Percentiles rank a stretch among this genome's conserved stretches.
Conservation (phyloP, 92 coral and sea anemone genomes). For the Scolanthus callimorphus region DNA sequence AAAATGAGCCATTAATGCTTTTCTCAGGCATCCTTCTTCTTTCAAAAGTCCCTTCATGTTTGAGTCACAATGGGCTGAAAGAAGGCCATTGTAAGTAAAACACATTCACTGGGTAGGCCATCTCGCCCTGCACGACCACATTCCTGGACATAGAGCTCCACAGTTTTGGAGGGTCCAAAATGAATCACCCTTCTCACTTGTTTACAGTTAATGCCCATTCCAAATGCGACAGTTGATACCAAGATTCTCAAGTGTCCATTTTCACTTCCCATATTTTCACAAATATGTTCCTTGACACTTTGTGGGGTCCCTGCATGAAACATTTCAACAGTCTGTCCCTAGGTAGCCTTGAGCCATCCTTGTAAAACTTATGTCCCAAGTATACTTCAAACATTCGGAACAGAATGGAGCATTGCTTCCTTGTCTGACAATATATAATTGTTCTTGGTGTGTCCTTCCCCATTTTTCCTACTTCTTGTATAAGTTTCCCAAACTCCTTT, state of each 20-base stretch:
- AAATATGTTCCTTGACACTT: slow-evolving; percentile 45
- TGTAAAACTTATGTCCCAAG: slow-evolving; percentile 36
- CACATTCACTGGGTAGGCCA: slow-evolving; percentile 5
- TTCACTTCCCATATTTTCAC: slow-evolving; percentile 29
- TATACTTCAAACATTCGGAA: slow-evolving; percentile 54
- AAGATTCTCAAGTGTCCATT: slow-evolving; percentile 42
- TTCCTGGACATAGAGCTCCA: slow-evolving; percentile 34
- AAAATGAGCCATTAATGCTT: slow-evolving; percentile 10
- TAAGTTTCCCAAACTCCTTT: slow-evolving; percentile 37
- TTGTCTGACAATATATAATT: slow-evolving; percentile 70
- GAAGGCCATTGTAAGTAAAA: neutral
- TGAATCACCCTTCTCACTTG: slow-evolving; percentile 26
- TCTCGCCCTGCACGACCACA: slow-evolving; percentile 38
- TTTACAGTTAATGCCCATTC: slow-evolving; percentile 39
- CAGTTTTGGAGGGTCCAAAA: slow-evolving; percentile 35
- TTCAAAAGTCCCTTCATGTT: slow-evolving; percentile 1
- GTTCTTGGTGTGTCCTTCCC: slow-evolving; percentile 52
- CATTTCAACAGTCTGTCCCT: slow-evolving; percentile 64
- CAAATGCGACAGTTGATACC: slow-evolving; percentile 46
- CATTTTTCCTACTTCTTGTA: slow-evolving; percentile 30
- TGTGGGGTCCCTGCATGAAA: slow-evolving; percentile 74
- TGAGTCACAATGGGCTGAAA: neutral
- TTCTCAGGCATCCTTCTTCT: slow-evolving; percentile 8
- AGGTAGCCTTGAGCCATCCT: slow-evolving; percentile 22
- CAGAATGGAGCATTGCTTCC: slow-evolving; percentile 66